phyloP scores from a whole-genome alignment of 2,113 vertebrate genomes.

The Ovibos moschatus region DNA sequence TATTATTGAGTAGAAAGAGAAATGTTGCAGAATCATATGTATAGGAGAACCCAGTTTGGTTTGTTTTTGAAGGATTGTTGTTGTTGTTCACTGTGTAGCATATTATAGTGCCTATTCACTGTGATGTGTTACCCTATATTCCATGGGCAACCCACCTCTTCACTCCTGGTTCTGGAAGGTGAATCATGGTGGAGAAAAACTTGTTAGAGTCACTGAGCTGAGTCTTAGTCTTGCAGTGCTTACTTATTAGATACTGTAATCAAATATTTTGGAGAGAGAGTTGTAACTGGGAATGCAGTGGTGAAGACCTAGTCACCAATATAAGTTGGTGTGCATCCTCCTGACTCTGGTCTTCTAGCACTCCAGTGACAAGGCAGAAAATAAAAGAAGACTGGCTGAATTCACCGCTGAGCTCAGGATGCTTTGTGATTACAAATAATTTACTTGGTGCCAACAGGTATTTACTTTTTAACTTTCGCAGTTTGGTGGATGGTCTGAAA shows the following conservation, averaged over 20 bases:
- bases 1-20: not conserved
- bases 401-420: not conserved
- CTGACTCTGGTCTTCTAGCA: not conserved
- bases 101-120: not conserved
- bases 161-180: not conserved
- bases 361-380: not conserved
- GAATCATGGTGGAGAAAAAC: slow-evolving; percentile 4
- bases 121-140: not conserved
- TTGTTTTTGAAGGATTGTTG: not conserved
- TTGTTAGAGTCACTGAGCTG: not conserved
- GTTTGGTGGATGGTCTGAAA: not conserved
- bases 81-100: not conserved
- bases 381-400: not conserved
- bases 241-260: not conserved
- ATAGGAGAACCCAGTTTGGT: not conserved
- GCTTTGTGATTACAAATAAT: not conserved
- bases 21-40: not conserved
- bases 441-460: not conserved
- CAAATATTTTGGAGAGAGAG: not conserved
- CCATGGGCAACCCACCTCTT: not conserved
- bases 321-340: not conserved
- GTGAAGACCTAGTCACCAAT: not conserved
- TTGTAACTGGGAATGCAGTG: not conserved
- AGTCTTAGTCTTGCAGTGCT: not conserved
- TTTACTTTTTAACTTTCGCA: not conserved